phyloP scores from a whole-genome alignment of 2,113 vertebrate genomes.

The Turnix velox region DNA sequence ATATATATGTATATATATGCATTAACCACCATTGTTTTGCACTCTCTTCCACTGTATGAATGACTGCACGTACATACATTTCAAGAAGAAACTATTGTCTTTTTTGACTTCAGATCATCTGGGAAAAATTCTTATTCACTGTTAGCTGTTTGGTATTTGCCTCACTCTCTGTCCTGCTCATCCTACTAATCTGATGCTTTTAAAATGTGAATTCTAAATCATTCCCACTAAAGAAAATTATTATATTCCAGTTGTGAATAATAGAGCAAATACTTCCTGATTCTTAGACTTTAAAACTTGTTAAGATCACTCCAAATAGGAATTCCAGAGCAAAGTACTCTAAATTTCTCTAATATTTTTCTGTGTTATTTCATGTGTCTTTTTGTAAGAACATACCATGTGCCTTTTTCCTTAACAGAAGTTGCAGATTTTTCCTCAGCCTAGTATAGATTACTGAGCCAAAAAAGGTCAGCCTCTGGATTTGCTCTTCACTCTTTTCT shows the following conservation, averaged over 20 bases:
- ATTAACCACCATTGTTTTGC: not conserved
- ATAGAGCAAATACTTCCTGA: not conserved
- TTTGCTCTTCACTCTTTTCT: not conserved
- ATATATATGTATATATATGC: not conserved
- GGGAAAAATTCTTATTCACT: not conserved
- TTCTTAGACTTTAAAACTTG: not conserved
- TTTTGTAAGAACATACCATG: not conserved
- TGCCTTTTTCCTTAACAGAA: not conserved
- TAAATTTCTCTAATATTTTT: not conserved
- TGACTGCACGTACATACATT: not conserved
- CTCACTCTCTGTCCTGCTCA: not conserved
- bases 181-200: not conserved
- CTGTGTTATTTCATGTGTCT: not conserved
- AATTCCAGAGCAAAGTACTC: not conserved
- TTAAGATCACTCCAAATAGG: not conserved
- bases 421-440: not conserved
- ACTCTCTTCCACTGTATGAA: not conserved
- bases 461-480: not conserved
- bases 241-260: not conserved
- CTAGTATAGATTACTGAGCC: fast-evolving
- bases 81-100: not conserved
- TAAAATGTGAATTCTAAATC: not conserved
- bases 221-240: not conserved
- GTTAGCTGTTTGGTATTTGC: not conserved
- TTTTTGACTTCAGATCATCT: not conserved